Percentiles rank a stretch among this genome's conserved stretches.
phyloP scores from a whole-genome alignment of 2,797 vertebrate species.

The Arnoldichthys spilopterus region DNA sequence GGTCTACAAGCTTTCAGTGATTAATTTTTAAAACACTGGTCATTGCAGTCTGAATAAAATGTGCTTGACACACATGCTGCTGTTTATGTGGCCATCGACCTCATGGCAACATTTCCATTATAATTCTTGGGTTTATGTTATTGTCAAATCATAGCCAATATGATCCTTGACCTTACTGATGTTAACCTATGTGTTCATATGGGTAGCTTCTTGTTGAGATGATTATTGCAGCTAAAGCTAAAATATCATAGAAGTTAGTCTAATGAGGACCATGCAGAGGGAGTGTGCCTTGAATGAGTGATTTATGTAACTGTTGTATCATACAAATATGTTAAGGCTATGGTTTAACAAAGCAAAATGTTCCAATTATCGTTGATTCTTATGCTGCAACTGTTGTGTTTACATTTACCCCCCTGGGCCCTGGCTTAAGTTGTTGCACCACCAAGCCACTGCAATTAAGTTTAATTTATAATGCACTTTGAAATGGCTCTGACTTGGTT shows the following conservation, averaged over 20 bases:
- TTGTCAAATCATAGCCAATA: no score
- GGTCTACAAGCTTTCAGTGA: no score
- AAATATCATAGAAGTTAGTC: not conserved
- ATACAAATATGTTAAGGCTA: not conserved
- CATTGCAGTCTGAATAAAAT: not conserved
- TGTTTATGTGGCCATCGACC: not conserved
- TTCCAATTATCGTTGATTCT: not conserved
- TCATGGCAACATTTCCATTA: not conserved
- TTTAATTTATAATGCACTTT: conserved; percentile 3
- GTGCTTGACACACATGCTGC: not conserved
- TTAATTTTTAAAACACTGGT: not conserved
- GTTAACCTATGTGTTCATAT: not conserved
- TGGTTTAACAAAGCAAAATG: conserved; percentile 6
- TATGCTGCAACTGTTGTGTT: not conserved
- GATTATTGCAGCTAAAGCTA: not conserved
- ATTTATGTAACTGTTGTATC: not conserved
- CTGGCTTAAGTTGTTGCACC: not conserved
- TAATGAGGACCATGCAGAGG: not conserved
- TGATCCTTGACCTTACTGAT: not conserved
- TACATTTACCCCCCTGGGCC: not conserved
- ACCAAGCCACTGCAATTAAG: not conserved
- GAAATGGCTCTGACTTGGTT: not conserved
- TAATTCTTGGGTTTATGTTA: no score
- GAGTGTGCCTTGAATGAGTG: not conserved
- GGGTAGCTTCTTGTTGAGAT: not conserved